Evolutionary conservation across 1,140 invertebrate species (phyloP).

Genomic region (Hyposmocoma kahamanoa): DNA sequence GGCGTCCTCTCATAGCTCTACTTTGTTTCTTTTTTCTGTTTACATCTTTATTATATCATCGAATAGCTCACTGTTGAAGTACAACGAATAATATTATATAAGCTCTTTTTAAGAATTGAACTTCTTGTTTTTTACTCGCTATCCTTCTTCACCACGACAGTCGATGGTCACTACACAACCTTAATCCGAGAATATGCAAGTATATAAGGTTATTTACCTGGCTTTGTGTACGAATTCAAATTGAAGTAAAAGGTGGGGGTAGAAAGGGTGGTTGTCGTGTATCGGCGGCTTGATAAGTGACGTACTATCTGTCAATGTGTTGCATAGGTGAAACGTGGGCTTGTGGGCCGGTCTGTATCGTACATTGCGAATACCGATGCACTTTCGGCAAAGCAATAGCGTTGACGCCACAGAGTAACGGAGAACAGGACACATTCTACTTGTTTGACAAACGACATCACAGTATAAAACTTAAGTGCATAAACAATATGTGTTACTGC

Average conservation of each 20-base stretch:
- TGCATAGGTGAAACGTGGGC: conserved; percentile 28
- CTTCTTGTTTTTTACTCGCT: too few relatives aligned
- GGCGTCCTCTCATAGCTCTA: background rate
- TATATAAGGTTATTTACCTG: background rate
- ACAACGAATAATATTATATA: too few relatives aligned
- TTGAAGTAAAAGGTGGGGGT: conserved; percentile 18
- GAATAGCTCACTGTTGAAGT: too few relatives aligned
- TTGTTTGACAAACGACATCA: too few relatives aligned
- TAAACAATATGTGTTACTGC: too few relatives aligned
- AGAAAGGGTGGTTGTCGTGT: conserved; percentile 21
- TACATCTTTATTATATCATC: too few relatives aligned
- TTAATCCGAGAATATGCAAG: too few relatives aligned
- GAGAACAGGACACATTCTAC: background rate
- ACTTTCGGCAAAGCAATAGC: conserved; percentile 20
- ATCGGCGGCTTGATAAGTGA: conserved; percentile 36
- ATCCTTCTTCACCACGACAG: too few relatives aligned
- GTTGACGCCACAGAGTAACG: conserved; percentile 7
- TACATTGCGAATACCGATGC: conserved; percentile 50
- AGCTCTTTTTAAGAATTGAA: too few relatives aligned
- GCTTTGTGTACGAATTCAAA: conserved; percentile 1
- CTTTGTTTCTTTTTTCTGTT: too few relatives aligned
- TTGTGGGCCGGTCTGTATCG: conserved; percentile 32
- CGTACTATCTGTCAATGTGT: conserved; percentile 35
- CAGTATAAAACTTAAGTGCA: too few relatives aligned
- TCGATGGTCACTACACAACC: too few relatives aligned